These are phyloP conservation scores for Drosophila paramelanica DNA, from an alignment of 2,888 invertebrate species.

Conservation along the genomic window DNA sequence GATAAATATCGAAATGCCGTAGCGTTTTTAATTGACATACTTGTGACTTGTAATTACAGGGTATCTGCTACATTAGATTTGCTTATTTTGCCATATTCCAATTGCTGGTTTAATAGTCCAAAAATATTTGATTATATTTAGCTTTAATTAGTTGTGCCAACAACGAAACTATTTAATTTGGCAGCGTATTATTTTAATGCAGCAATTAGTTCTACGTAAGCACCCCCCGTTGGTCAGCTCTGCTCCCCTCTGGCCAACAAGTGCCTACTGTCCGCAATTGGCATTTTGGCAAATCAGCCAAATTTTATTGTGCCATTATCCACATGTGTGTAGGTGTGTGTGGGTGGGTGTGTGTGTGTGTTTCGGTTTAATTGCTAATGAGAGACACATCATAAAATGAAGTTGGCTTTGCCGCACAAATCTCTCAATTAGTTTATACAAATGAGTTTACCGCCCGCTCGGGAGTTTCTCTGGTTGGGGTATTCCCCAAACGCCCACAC, in stretches of 20 bases:
- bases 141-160: neutral
- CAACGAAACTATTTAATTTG: slow-evolving; percentile 17
- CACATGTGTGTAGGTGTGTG: slow-evolving; percentile 6
- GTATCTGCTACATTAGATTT: neutral
- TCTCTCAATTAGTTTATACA: slow-evolving; percentile 76
- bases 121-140: neutral
- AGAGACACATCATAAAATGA: slow-evolving; percentile 71
- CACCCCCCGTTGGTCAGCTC: slow-evolving; percentile 3
- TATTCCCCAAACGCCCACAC: slow-evolving; percentile 39
- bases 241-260: neutral
- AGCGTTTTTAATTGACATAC: too few relatives aligned
- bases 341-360: neutral
- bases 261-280: slow-evolving; percentile 11
- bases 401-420: slow-evolving; percentile 52
- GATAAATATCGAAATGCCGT: neutral
- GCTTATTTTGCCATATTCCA: too few relatives aligned
- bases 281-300: slow-evolving; percentile 50
- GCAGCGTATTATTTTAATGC: slow-evolving; percentile 17
- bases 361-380: slow-evolving; percentile 72
- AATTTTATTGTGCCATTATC: slow-evolving; percentile 50
- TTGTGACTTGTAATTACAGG: neutral
- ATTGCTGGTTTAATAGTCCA: neutral
- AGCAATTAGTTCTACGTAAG: slow-evolving; percentile 35
- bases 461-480: slow-evolving; percentile 50
- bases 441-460: slow-evolving; percentile 76